Evolutionary conservation across 2,888 invertebrate genomes (phyloP).

Genomic region (Hydrotaea cyrtoneurina): DNA sequence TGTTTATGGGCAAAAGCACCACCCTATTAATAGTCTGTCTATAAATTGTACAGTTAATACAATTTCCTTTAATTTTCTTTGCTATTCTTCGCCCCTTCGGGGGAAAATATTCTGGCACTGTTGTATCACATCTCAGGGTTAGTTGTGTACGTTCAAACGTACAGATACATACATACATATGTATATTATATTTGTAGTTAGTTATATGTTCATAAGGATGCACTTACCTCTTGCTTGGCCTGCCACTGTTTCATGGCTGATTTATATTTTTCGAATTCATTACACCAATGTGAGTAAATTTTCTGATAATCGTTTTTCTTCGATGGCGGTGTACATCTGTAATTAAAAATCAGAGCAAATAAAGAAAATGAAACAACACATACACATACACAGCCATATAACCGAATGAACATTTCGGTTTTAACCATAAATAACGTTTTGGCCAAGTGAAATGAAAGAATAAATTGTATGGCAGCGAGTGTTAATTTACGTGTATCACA

Average conservation of each 20-base stretch:
- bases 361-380: constrained; percentile 39
- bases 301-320: constrained; percentile 96
- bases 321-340: constrained; percentile 91
- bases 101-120: no score
- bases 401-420: constrained; percentile 20
- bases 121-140: no score
- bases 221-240: constrained; percentile 92
- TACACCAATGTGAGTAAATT: constrained; percentile 99
- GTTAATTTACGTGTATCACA: constrained; percentile 16
- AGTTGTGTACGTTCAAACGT: no score
- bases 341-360: constrained; percentile 56
- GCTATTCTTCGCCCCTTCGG: not conserved
- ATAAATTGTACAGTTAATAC: not conserved
- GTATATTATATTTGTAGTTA: no score
- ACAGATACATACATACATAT: no score
- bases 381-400: not conserved
- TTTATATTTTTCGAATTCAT: constrained; percentile 98
- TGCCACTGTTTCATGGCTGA: constrained; percentile 98
- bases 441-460: constrained; percentile 4
- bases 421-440: constrained; percentile 49
- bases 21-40: not conserved
- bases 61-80: not conserved
- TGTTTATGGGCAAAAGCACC: no score
- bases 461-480: not conserved
- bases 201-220: not conserved